phyloP scores from a whole-genome alignment of 2,888 invertebrate species.

The Ophonus ardosiacus region DNA sequence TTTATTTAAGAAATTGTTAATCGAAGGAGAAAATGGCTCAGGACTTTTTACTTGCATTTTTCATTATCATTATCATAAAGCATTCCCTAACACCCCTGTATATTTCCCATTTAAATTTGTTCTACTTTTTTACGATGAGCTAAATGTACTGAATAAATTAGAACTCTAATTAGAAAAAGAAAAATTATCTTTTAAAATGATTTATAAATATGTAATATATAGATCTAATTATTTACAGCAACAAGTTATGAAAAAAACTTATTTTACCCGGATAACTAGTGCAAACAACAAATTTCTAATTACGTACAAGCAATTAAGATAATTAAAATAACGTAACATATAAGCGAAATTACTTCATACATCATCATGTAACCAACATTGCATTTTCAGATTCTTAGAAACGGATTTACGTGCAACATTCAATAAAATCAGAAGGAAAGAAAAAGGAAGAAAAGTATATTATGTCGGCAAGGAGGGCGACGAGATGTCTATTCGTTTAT shows the following conservation, averaged over 20 bases:
- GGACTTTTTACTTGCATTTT: too few relatives aligned
- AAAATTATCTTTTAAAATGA: background rate
- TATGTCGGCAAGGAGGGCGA: conserved; percentile 10
- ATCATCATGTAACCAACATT: background rate
- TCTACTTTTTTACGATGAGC: too few relatives aligned
- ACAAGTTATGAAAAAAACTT: background rate
- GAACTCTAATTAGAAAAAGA: background rate
- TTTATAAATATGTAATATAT: background rate
- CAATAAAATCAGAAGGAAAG: conserved; percentile 35
- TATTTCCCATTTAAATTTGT: too few relatives aligned
- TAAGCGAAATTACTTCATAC: conserved; percentile 6
- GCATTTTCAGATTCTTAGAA: conserved; percentile 5
- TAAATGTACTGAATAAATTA: background rate
- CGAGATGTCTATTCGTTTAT: background rate
- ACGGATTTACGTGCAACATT: background rate
- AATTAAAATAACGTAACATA: conserved; percentile 19
- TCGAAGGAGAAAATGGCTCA: too few relatives aligned
- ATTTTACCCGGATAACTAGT: conserved; percentile 31
- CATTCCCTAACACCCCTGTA: too few relatives aligned
- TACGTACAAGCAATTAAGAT: conserved; percentile 21
- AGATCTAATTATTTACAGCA: conserved; percentile 2
- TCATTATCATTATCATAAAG: too few relatives aligned
- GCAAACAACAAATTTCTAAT: conserved; percentile 30
- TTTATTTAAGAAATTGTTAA: too few relatives aligned
- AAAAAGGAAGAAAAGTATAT: conserved; percentile 22